Conservation (phyloP, 2,888 invertebrate genomes). For the Phortica magna region DNA sequence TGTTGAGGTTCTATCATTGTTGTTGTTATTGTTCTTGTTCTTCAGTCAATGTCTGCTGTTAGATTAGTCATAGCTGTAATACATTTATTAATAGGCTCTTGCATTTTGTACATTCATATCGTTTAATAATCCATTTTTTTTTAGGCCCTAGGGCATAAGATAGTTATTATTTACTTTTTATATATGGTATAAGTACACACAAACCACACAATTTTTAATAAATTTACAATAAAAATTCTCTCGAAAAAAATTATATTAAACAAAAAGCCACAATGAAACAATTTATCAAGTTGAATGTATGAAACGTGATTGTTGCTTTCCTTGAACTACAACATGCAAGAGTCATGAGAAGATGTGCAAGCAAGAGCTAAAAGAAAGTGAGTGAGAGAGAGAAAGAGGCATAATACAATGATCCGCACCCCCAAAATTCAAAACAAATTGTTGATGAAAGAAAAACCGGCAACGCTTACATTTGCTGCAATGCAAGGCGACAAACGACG, state of each 20-base stretch:
- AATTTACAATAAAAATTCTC: conserved; percentile 15
- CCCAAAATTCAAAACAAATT: background rate
- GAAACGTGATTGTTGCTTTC: background rate
- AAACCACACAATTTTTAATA: too few relatives aligned
- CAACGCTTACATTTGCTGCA: too few relatives aligned
- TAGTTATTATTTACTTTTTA: too few relatives aligned
- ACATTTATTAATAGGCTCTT: background rate
- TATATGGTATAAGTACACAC: too few relatives aligned
- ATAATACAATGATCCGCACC: background rate
- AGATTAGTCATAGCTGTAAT: conserved; percentile 28
- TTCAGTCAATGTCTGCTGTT: conserved; percentile 11
- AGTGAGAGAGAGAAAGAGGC: too few relatives aligned
- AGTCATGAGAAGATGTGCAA: too few relatives aligned
- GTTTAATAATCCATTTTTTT: too few relatives aligned
- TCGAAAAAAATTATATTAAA: conserved; percentile 1
- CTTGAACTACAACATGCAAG: background rate
- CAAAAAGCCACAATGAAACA: background rate
- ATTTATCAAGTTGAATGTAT: background rate
- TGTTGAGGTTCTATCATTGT: background rate
- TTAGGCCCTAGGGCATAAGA: too few relatives aligned
- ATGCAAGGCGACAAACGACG: background rate
- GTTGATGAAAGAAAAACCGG: too few relatives aligned
- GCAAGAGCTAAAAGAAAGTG: too few relatives aligned
- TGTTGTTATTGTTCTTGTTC: background rate
- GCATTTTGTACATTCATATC: background rate